Percentiles rank a stretch among this genome's conserved stretches.
These are phyloP conservation scores for Psittacula derbiana DNA, from an alignment of 2,797 vertebrate genomes.

Conservation along the genomic window DNA sequence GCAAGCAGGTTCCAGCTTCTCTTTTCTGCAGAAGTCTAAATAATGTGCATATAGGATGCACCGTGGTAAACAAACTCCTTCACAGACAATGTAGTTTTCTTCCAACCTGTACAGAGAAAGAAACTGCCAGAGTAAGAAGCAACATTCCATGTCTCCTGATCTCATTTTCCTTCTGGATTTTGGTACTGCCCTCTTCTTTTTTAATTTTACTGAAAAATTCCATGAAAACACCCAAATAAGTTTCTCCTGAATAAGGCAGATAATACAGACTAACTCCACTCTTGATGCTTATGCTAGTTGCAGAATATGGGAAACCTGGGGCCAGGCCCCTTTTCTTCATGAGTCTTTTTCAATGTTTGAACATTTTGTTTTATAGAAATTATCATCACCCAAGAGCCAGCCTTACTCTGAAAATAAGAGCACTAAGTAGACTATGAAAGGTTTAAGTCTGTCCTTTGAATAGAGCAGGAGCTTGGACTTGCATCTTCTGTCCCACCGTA, in stretches of 20 bases:
- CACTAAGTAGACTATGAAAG: neutral
- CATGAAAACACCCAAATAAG: neutral
- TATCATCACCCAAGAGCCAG: neutral
- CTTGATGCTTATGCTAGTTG: neutral
- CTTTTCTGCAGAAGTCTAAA: constrained; percentile 97
- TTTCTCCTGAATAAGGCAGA: neutral
- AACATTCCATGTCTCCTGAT: fast-evolving
- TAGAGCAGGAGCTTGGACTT: neutral
- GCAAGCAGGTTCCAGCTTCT: constrained; percentile 95
- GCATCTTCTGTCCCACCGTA: neutral
- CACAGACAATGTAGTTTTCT: constrained; percentile 98
- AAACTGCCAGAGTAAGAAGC: neutral
- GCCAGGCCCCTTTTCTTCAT: neutral
- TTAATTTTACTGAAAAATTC: neutral
- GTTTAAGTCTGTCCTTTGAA: neutral
- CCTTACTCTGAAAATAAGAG: neutral
- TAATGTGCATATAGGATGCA: constrained; percentile 98
- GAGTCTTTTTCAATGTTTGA: neutral
- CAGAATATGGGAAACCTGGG: neutral
- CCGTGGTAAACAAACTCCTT: constrained; percentile 95
- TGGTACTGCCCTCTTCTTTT: neutral
- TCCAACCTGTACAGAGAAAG: constrained; percentile 85
- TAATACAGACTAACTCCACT: neutral
- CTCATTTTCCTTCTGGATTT: neutral
- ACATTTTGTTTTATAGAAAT: neutral